These are phyloP conservation scores for Zoanthus sociatus DNA, from an alignment of 92 coral and sea anemone genomes.

Conservation along the genomic window DNA sequence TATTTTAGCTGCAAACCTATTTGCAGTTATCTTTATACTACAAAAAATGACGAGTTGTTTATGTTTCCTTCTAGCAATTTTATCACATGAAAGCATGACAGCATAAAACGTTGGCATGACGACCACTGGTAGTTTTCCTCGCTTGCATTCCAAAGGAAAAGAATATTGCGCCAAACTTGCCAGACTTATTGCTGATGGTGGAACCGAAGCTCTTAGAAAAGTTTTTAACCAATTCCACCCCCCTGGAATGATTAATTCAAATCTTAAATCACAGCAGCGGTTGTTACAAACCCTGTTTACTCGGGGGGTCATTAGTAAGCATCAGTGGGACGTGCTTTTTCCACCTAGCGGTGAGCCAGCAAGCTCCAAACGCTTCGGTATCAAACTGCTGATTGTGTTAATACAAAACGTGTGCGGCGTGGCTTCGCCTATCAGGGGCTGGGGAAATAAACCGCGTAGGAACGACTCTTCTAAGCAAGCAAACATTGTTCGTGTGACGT, in stretches of 20 bases:
- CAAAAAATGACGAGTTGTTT: not conserved
- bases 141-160: constrained; percentile 46
- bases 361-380: constrained; percentile 45
- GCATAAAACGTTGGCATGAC: constrained; percentile 9
- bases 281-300: constrained; percentile 32
- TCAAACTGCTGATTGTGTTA: constrained; percentile 46
- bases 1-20: not conserved
- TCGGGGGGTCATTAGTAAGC: constrained; percentile 26
- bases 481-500: constrained; percentile 31
- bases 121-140: constrained; percentile 29
- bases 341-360: constrained; percentile 47
- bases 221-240: constrained; percentile 37
- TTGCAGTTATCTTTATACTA: not conserved
- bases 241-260: constrained; percentile 27
- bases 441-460: constrained; percentile 29
- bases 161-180: constrained; percentile 50
- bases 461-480: constrained; percentile 49
- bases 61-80: not conserved
- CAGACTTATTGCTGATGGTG: constrained; percentile 44
- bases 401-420: constrained; percentile 50
- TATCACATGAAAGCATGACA: not conserved
- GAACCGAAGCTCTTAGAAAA: constrained; percentile 44
- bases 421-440: constrained; percentile 37
- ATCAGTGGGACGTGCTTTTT: constrained; percentile 49
- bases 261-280: constrained; percentile 6